Percentiles rank a stretch among this genome's conserved stretches.
phyloP scores from a whole-genome alignment of 2,797 vertebrate genomes.

The Acrossocheilus wenchowensis region DNA sequence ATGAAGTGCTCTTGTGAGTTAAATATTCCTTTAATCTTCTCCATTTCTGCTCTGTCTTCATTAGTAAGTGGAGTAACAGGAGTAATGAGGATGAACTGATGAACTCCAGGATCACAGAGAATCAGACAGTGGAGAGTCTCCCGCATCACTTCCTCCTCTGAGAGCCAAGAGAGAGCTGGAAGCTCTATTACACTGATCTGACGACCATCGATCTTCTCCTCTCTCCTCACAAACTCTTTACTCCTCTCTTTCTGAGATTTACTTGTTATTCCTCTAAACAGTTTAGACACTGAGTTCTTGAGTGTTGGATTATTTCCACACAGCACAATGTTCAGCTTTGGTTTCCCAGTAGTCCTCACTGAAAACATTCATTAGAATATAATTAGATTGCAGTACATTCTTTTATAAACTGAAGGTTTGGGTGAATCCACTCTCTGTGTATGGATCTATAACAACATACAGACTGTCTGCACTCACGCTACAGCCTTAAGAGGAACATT shows the following conservation, averaged over 20 bases:
- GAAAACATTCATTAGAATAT: not conserved
- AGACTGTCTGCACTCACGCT: too few species aligned
- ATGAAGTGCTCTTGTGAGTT: too few species aligned
- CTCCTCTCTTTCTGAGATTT: too few species aligned
- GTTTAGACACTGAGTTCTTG: not conserved
- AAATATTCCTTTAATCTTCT: too few species aligned
- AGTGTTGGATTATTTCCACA: not conserved
- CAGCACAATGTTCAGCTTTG: slow-evolving; percentile 8
- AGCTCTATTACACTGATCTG: not conserved
- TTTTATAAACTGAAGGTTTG: too few species aligned
- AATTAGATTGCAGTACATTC: too few species aligned
- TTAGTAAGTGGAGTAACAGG: too few species aligned
- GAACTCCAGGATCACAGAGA: slow-evolving; percentile 3
- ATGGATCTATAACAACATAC: too few species aligned
- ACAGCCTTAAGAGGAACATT: too few species aligned
- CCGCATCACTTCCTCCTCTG: not conserved
- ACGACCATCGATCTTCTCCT: not conserved
- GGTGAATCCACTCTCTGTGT: too few species aligned
- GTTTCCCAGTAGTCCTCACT: not conserved
- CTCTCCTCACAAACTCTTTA: not conserved
- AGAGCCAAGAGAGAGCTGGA: not conserved
- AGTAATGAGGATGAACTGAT: not conserved
- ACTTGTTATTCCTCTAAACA: fast-evolving
- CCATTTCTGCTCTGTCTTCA: too few species aligned
- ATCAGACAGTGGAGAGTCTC: fast-evolving